Conservation (phyloP, 1,140 invertebrate genomes). For the Formica selysi region DNA sequence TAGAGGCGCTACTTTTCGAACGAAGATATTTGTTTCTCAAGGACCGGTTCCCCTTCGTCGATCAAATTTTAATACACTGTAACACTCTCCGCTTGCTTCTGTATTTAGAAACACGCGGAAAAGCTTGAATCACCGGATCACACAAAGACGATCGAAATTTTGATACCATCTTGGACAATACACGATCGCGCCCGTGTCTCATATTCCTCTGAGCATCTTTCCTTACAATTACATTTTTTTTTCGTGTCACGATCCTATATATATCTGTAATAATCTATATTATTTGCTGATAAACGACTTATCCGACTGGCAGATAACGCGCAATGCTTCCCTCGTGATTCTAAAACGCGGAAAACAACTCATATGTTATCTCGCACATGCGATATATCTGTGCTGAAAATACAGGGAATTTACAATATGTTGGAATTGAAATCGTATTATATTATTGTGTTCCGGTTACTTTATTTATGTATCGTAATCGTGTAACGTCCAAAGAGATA, state of each 20-base stretch:
- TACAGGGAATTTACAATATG: too few relatives aligned
- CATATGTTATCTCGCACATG: background rate
- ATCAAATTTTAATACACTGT: background rate
- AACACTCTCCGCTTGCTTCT: background rate
- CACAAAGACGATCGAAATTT: background rate
- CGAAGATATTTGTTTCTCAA: background rate
- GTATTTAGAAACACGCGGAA: background rate
- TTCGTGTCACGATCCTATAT: background rate
- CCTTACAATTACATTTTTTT: background rate
- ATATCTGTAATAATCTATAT: background rate
- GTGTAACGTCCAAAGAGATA: background rate
- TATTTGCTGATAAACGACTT: background rate
- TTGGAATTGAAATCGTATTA: too few relatives aligned
- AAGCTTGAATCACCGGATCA: background rate
- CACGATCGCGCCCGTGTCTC: too few relatives aligned
- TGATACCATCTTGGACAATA: too few relatives aligned
- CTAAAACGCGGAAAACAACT: background rate
- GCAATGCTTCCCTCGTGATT: background rate
- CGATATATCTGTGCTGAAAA: background rate
- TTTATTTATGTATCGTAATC: background rate
- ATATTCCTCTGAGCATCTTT: background rate
- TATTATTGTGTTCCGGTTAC: background rate
- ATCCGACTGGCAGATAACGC: background rate
- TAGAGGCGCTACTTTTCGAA: slow-evolving; percentile 41
- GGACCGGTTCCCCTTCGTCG: background rate